Conservation (phyloP, 2,888 invertebrate species). For the Nezara viridula region DNA sequence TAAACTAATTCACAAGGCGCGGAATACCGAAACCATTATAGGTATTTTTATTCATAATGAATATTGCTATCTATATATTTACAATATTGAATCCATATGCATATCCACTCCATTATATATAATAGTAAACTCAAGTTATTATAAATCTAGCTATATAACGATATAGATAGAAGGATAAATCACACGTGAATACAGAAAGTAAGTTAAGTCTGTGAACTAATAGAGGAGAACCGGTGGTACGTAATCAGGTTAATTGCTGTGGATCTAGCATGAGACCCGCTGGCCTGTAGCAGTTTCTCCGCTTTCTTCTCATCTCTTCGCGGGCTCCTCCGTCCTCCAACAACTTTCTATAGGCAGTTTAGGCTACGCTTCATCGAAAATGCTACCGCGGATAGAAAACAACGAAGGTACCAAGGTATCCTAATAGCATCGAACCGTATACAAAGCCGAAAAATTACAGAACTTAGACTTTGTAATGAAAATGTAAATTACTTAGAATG, state of each 20-base stretch:
- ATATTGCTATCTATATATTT: too few species aligned
- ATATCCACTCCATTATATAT: too few species aligned
- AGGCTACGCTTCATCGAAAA: not conserved
- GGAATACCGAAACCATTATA: too few species aligned
- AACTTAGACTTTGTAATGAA: too few species aligned
- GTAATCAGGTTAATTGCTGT: slow-evolving; percentile 26
- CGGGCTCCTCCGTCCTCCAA: not conserved
- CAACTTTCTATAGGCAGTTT: not conserved
- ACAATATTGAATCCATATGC: too few species aligned
- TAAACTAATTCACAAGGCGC: too few species aligned
- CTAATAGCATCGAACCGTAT: too few species aligned
- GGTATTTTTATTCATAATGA: too few species aligned
- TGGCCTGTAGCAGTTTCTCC: slow-evolving; percentile 19
- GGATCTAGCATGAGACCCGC: not conserved
- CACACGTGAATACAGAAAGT: not conserved
- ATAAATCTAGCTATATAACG: too few species aligned
- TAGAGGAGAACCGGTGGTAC: not conserved
- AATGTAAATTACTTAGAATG: too few species aligned
- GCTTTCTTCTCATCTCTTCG: slow-evolving; percentile 28
- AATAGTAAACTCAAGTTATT: too few species aligned
- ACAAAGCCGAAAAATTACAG: too few species aligned
- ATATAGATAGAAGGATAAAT: not conserved
- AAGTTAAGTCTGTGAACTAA: not conserved
- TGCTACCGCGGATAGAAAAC: not conserved
- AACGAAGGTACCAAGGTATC: not conserved